These are phyloP conservation scores for Xiphophorus birchmanni DNA, from an alignment of 2,797 vertebrate genomes.

Conservation along the genomic window DNA sequence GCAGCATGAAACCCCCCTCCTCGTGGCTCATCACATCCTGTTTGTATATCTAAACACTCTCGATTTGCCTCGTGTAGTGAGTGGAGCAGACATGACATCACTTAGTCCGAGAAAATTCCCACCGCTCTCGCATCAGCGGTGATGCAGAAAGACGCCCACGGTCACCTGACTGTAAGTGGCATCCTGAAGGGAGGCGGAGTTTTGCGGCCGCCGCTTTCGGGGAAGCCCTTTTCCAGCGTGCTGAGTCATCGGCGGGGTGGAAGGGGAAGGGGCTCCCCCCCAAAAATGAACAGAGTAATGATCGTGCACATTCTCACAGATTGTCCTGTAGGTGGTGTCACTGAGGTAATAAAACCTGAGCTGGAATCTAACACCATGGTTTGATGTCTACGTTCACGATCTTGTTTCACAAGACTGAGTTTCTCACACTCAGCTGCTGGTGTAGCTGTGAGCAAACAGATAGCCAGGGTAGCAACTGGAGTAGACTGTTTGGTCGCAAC, in stretches of 20 bases:
- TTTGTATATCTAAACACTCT: slow-evolving; percentile 29
- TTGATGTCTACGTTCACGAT: slow-evolving; percentile 21
- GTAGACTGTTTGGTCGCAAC: slow-evolving; percentile 52
- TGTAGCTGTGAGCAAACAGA: slow-evolving; percentile 52
- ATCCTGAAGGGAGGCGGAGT: slow-evolving; percentile 48
- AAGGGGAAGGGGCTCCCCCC: slow-evolving; percentile 38
- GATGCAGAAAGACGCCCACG: slow-evolving; percentile 41
- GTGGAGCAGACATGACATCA: slow-evolving; percentile 47
- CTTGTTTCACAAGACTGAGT: slow-evolving; percentile 42
- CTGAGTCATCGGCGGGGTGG: slow-evolving; percentile 49
- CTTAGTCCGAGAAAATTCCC: slow-evolving; percentile 58
- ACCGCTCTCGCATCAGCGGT: slow-evolving; percentile 19
- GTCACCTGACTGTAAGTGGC: slow-evolving; percentile 62
- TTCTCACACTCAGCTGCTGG: slow-evolving; percentile 44
- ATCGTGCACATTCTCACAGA: neutral
- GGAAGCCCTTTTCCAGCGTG: slow-evolving; percentile 53
- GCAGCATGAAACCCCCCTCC: slow-evolving; percentile 22
- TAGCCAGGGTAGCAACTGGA: slow-evolving; percentile 42
- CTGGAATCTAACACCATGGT: slow-evolving; percentile 32
- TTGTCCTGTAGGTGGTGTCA: slow-evolving; percentile 11
- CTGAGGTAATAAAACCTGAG: slow-evolving; percentile 42
- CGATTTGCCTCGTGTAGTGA: neutral
- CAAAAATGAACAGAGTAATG: neutral
- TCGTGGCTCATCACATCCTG: slow-evolving; percentile 42
- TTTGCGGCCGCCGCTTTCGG: slow-evolving; percentile 29